Evolutionary conservation across 2,113 vertebrate species (phyloP).

Genomic region (Trinectes maculatus): DNA sequence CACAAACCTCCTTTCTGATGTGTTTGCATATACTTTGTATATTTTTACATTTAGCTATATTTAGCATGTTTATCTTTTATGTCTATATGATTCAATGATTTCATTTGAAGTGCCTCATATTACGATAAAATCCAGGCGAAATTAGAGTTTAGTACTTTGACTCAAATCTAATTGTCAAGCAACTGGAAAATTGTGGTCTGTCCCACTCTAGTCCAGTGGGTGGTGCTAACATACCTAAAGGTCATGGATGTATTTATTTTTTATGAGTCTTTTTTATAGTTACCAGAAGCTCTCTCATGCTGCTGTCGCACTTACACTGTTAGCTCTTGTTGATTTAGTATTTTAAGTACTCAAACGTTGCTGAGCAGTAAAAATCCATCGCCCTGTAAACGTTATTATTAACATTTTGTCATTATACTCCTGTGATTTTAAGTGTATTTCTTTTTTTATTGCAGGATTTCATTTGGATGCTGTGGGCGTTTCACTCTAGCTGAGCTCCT

Average conservation of each 20-base stretch:
- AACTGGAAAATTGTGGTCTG: background rate
- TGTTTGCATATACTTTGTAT: too few relatives aligned
- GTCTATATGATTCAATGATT: too few relatives aligned
- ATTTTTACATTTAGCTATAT: too few relatives aligned
- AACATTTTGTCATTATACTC: background rate
- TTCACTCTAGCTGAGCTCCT: slow-evolving; percentile 97
- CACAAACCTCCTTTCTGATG: background rate
- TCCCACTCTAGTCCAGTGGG: background rate
- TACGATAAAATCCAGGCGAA: background rate
- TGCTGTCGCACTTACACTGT: too few relatives aligned
- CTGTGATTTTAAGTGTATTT: background rate
- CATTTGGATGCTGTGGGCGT: slow-evolving; percentile 98
- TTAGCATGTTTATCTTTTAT: background rate
- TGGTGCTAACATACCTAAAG: background rate
- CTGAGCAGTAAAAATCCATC: background rate
- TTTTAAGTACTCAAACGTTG: background rate
- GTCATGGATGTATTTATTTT: too few relatives aligned
- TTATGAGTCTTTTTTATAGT: too few relatives aligned
- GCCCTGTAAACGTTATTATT: background rate
- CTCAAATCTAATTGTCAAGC: too few relatives aligned
- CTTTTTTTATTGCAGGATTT: slow-evolving; percentile 86
- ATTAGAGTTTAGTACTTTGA: too few relatives aligned
- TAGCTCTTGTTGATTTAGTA: too few relatives aligned
- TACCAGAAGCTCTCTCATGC: too few relatives aligned
- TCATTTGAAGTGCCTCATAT: background rate